Percentiles rank a stretch among this genome's conserved stretches.
These are phyloP conservation scores for Danaus melanippus DNA, from an alignment of 1,140 invertebrate species.

Conservation along the genomic window DNA sequence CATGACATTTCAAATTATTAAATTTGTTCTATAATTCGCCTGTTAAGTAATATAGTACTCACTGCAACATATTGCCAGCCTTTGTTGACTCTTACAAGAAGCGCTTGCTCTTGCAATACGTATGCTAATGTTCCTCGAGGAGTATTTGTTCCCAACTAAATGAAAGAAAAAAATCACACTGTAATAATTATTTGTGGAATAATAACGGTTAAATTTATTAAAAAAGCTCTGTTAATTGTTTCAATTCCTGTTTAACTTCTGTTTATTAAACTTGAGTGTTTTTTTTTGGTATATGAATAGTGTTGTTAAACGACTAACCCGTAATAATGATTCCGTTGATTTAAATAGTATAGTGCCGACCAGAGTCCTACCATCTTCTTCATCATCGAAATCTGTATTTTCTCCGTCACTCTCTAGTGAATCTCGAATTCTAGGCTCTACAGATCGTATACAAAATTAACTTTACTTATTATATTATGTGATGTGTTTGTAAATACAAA, in stretches of 20 bases:
- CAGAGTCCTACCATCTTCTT: slow-evolving; percentile 55
- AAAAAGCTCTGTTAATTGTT: too few relatives aligned
- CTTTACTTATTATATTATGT: too few relatives aligned
- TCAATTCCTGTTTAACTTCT: too few relatives aligned
- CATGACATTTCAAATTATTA: too few relatives aligned
- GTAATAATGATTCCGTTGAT: slow-evolving; percentile 52
- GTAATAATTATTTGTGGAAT: slow-evolving; percentile 7
- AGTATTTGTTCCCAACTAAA: slow-evolving; percentile 84
- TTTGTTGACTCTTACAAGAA: slow-evolving; percentile 89
- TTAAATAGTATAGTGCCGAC: slow-evolving; percentile 60
- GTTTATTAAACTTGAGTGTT: too few relatives aligned
- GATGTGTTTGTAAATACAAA: too few relatives aligned
- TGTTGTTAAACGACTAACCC: slow-evolving; percentile 30
- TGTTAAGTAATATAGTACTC: slow-evolving; percentile 47
- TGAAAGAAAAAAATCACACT: slow-evolving; percentile 19
- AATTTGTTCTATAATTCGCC: too few relatives aligned
- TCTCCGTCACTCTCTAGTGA: slow-evolving; percentile 41
- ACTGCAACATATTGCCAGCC: slow-evolving; percentile 96
- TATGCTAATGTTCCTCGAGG: slow-evolving; percentile 92
- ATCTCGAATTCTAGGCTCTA: slow-evolving; percentile 37
- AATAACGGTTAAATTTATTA: neutral
- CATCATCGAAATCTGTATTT: slow-evolving; percentile 51
- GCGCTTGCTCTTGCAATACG: slow-evolving; percentile 90
- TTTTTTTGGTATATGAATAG: too few relatives aligned
- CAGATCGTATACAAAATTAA: slow-evolving; percentile 6